Conservation (phyloP, 2,888 invertebrate genomes). For the Diogma glabrata region DNA sequence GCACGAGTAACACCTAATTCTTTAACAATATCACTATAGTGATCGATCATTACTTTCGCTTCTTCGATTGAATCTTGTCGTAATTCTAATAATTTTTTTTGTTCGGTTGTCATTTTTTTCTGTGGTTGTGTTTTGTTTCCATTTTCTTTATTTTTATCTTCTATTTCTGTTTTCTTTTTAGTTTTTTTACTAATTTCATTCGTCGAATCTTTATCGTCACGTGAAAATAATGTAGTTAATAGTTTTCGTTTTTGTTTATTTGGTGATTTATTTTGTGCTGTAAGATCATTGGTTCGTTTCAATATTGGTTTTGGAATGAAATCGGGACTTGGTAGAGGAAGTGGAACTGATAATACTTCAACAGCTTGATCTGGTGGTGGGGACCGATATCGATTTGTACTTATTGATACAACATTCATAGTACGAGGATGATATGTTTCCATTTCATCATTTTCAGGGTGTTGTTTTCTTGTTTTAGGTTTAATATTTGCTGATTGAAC, state of each 20-base stretch:
- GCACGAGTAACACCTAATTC: conserved; percentile 45
- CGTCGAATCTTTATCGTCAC: conserved; percentile 17
- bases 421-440: conserved; percentile 57
- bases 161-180: neutral
- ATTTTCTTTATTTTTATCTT: neutral
- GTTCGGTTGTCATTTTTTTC: conserved; percentile 23
- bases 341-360: conserved; percentile 45
- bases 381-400: conserved; percentile 28
- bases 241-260: conserved; percentile 19
- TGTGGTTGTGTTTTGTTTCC: conserved; percentile 32
- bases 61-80: conserved; percentile 41
- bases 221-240: conserved; percentile 24
- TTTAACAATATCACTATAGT: conserved; percentile 68
- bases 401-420: conserved; percentile 35
- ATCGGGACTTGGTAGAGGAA: conserved; percentile 54
- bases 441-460: conserved; percentile 40
- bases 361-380: conserved; percentile 44
- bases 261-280: conserved; percentile 21
- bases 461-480: conserved; percentile 7
- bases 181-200: neutral
- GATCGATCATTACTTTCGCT: conserved; percentile 59
- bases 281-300: conserved; percentile 44
- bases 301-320: conserved; percentile 70
- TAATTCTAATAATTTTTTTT: conserved; percentile 25
- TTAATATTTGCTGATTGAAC: conserved; percentile 29